Evolutionary conservation across 2,888 invertebrate genomes (phyloP).

Genomic region (Mechanitis mazaeus): DNA sequence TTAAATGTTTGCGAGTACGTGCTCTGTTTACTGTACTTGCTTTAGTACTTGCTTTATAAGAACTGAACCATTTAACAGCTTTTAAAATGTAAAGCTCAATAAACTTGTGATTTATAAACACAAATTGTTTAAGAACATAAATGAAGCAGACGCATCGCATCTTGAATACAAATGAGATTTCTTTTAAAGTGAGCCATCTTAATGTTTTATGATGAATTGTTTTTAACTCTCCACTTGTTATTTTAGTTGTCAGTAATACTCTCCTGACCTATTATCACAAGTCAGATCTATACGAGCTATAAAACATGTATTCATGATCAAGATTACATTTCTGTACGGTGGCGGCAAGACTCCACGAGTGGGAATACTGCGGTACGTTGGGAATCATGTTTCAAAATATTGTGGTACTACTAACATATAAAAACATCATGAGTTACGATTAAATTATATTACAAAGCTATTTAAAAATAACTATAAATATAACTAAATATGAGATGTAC

Average conservation of each 20-base stretch:
- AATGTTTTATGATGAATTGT: slow-evolving; percentile 65
- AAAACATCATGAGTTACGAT: slow-evolving; percentile 7
- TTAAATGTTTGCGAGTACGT: slow-evolving; percentile 35
- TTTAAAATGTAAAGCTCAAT: slow-evolving; percentile 44
- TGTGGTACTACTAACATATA: slow-evolving; percentile 29
- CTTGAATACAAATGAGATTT: slow-evolving; percentile 68
- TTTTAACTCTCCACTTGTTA: slow-evolving; percentile 65
- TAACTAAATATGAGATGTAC: too few species aligned
- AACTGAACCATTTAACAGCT: slow-evolving; percentile 57
- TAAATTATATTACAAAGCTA: background rate
- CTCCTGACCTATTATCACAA: slow-evolving; percentile 65
- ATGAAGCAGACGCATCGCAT: slow-evolving; percentile 49
- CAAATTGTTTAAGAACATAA: slow-evolving; percentile 66
- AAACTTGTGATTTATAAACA: slow-evolving; percentile 65
- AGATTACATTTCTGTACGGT: slow-evolving; percentile 53
- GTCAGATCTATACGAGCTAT: slow-evolving; percentile 53
- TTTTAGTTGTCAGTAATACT: slow-evolving; percentile 72
- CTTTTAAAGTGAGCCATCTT: slow-evolving; percentile 67
- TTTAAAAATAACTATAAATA: too few species aligned
- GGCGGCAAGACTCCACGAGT: slow-evolving; percentile 37
- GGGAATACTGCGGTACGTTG: slow-evolving; percentile 41
- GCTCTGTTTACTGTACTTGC: slow-evolving; percentile 46
- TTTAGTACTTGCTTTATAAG: slow-evolving; percentile 45
- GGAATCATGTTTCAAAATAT: slow-evolving; percentile 64
- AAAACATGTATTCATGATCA: slow-evolving; percentile 58